Percentiles rank a stretch among this genome's conserved stretches.
Conservation (phyloP, 1,140 invertebrate genomes). For the Aphaenogaster ashmeadi region DNA sequence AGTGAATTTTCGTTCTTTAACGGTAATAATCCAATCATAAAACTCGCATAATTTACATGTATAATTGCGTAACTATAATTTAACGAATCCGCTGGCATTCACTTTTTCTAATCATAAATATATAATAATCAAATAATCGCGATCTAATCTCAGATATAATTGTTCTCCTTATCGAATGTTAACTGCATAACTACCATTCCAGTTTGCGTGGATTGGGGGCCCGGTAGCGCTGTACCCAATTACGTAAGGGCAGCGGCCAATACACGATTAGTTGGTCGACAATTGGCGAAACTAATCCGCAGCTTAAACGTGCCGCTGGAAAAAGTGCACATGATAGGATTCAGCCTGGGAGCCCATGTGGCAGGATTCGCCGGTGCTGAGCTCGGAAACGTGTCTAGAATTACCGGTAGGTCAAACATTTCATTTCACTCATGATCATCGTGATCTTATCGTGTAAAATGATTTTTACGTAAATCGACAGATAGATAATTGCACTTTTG, state of each 20-base stretch:
- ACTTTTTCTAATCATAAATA: not conserved
- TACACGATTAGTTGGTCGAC: constrained; percentile 96
- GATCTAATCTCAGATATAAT: not conserved
- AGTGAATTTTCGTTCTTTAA: not conserved
- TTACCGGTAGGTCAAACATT: constrained; percentile 90
- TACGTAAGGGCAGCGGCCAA: constrained; percentile 98
- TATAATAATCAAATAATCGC: not conserved
- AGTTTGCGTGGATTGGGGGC: constrained; percentile 98
- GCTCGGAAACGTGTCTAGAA: constrained; percentile 93
- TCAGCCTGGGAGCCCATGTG: constrained; percentile 96
- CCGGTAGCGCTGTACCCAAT: constrained; percentile 96
- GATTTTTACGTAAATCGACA: not conserved
- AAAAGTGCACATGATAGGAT: constrained; percentile 96
- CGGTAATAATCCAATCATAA: not conserved
- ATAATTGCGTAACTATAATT: not conserved
- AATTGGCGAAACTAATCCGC: constrained; percentile 92
- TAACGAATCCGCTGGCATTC: not conserved
- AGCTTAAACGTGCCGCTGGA: constrained; percentile 88
- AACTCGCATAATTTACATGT: not conserved
- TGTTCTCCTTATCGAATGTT: not conserved
- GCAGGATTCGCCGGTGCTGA: constrained; percentile 97
- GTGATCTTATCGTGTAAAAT: not conserved
- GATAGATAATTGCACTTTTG: not conserved
- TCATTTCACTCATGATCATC: not conserved
- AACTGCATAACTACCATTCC: constrained; percentile 70